These are phyloP conservation scores for Enoplosus armatus DNA, from an alignment of 2,797 vertebrate genomes.

Conservation along the genomic window DNA sequence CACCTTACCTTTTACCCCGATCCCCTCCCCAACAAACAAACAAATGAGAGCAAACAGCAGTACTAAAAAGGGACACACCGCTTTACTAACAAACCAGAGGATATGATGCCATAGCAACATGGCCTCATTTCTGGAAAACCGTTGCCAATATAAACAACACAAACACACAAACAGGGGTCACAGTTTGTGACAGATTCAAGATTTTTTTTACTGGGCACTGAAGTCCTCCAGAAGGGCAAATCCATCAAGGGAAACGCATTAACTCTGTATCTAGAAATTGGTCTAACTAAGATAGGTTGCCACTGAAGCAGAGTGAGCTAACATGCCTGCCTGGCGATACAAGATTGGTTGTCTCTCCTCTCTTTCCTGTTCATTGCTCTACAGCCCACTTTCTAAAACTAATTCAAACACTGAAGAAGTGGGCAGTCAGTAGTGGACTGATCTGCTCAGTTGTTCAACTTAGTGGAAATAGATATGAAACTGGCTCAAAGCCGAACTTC, in stretches of 20 bases:
- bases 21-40: constrained; percentile 12
- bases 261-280: constrained; percentile 21
- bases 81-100: constrained; percentile 34
- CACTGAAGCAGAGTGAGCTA: constrained; percentile 31
- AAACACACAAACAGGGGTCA: constrained; percentile 9
- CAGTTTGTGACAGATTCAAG: constrained; percentile 15
- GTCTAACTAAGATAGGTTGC: constrained; percentile 34
- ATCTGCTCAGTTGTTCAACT: constrained; percentile 4
- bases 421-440: constrained; percentile 8
- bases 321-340: constrained; percentile 27
- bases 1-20: constrained; percentile 12
- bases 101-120: constrained; percentile 9
- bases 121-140: constrained; percentile 11
- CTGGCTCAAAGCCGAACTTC: neutral
- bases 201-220: constrained; percentile 10
- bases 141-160: constrained; percentile 22
- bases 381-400: constrained; percentile 42
- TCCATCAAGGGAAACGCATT: constrained; percentile 22
- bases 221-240: constrained; percentile 11
- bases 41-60: constrained; percentile 30
- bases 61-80: neutral
- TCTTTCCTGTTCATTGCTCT: constrained; percentile 47
- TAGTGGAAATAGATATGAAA: neutral
- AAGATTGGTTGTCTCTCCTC: constrained; percentile 36
- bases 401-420: constrained; percentile 40